phyloP scores from a whole-genome alignment of 2,888 invertebrate species.

The Xestia xanthographa region DNA sequence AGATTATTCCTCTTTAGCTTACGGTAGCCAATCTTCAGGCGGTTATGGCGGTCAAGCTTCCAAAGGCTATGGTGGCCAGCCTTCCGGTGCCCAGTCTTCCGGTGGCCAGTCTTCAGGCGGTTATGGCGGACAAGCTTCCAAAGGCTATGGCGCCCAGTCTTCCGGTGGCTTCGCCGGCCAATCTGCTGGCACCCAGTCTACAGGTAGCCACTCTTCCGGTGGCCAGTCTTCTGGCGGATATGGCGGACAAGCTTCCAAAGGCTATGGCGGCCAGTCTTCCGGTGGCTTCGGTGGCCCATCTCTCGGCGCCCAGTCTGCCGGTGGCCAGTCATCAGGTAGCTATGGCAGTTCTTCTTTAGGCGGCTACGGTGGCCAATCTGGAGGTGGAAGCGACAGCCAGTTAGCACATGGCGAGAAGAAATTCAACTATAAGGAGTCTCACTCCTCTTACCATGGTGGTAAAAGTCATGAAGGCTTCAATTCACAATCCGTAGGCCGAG shows the following conservation, averaged over 20 bases:
- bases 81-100: conserved; percentile 8
- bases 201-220: not conserved
- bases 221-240: conserved; percentile 3
- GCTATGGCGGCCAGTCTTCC: conserved; percentile 18
- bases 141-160: conserved; percentile 9
- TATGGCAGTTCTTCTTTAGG: conserved; percentile 18
- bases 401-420: conserved; percentile 37
- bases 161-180: not conserved
- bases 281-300: not conserved
- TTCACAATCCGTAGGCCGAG: conserved; percentile 41
- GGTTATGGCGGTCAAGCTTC: conserved; percentile 13
- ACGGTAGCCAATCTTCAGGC: conserved; percentile 20
- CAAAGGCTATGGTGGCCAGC: conserved; percentile 6
- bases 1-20: conserved; percentile 23
- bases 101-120: conserved; percentile 2
- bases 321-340: not conserved
- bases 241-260: conserved; percentile 1
- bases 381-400: conserved; percentile 25
- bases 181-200: not conserved
- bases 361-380: conserved; percentile 8
- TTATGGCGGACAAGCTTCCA: not conserved
- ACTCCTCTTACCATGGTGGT: conserved; percentile 67
- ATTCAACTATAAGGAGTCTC: conserved; percentile 70
- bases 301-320: conserved; percentile 12
- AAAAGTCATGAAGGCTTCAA: conserved; percentile 33